Conservation (phyloP, 23 tunicate species). For the Trididemnum clinides region DNA sequence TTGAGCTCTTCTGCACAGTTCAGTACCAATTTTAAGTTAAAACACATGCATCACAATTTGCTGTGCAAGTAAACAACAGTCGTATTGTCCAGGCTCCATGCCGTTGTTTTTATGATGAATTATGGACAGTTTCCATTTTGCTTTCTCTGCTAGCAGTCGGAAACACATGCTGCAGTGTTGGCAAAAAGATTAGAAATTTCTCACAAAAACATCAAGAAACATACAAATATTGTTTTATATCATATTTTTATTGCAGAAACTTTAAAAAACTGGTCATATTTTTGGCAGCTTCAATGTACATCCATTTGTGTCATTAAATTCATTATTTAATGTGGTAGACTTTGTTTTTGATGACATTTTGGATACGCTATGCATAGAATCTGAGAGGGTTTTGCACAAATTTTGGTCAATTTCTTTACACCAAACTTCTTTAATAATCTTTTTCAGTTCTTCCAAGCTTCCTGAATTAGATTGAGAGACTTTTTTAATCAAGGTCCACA, state of each 20-base stretch:
- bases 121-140: too few species aligned
- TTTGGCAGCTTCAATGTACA: conserved; percentile 19
- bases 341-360: conserved; percentile 44
- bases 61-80: too few species aligned
- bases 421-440: conserved; percentile 35
- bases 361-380: conserved; percentile 35
- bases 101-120: too few species aligned
- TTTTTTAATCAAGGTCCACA: conserved; percentile 11
- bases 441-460: conserved; percentile 38
- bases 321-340: conserved; percentile 32
- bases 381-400: conserved; percentile 36
- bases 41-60: too few species aligned
- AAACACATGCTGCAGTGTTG: too few species aligned
- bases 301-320: conserved; percentile 7
- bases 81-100: too few species aligned
- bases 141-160: too few species aligned
- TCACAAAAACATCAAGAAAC: conserved; percentile 12
- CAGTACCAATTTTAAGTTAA: too few species aligned
- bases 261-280: conserved; percentile 3
- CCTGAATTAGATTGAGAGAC: conserved; percentile 37
- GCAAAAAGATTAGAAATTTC: conserved; percentile 31
- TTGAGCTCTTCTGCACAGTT: too few species aligned
- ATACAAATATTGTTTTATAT: conserved; percentile 21
- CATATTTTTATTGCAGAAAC: conserved; percentile 15
- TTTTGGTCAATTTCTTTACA: conserved; percentile 32